phyloP scores from a whole-genome alignment of 2,888 invertebrate genomes.

The Diploptera punctata region DNA sequence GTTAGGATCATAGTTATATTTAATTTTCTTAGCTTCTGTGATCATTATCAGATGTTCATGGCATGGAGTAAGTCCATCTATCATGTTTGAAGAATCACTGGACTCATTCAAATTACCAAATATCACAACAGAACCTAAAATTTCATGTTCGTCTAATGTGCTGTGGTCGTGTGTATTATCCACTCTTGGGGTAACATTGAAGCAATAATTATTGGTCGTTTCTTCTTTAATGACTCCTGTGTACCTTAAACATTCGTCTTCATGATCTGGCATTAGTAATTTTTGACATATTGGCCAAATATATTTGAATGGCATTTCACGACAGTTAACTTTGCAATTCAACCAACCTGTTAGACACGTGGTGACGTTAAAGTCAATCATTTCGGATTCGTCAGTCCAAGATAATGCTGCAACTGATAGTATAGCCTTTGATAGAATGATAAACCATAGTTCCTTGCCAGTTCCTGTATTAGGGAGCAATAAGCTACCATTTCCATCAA shows the following conservation, averaged over 20 bases:
- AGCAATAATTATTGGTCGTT: not conserved
- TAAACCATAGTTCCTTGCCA: not conserved
- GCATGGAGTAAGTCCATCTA: not conserved
- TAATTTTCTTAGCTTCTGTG: constrained; percentile 21
- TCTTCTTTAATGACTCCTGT: not conserved
- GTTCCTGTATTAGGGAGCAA: constrained; percentile 52
- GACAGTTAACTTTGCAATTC: not conserved
- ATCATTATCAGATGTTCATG: constrained; percentile 26
- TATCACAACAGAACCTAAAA: constrained; percentile 13
- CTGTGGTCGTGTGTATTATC: not conserved
- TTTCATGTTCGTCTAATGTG: constrained; percentile 8
- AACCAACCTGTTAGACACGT: constrained; percentile 57
- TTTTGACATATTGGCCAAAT: constrained; percentile 32
- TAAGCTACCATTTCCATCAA: constrained; percentile 51
- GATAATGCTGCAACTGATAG: constrained; percentile 56
- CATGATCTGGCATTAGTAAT: constrained; percentile 6
- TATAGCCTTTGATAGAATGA: constrained; percentile 49
- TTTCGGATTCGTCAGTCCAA: constrained; percentile 51
- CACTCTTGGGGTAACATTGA: not conserved
- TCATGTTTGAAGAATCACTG: not conserved
- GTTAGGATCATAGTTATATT: constrained; percentile 7
- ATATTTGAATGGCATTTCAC: not conserved
- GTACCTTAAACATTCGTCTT: not conserved
- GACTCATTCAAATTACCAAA: constrained; percentile 5
- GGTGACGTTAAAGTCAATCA: constrained; percentile 56